These are phyloP conservation scores for Conchocele bisecta DNA, from an alignment of 2,888 invertebrate species.

Conservation along the genomic window DNA sequence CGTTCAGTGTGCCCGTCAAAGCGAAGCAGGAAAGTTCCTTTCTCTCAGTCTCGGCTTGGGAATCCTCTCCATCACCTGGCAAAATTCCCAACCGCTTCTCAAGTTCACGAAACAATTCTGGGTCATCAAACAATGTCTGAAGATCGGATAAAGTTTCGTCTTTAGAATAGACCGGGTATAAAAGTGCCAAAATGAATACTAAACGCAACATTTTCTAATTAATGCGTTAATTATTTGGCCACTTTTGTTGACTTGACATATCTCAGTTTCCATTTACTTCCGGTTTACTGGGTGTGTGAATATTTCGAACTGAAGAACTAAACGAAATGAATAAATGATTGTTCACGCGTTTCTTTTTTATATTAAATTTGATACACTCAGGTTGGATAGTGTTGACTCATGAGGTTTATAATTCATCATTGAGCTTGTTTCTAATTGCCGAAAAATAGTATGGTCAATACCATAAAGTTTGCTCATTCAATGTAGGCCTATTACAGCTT, in stretches of 20 bases:
- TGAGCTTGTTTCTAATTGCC: no score
- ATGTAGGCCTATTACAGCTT: no score
- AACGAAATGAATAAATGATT: neutral
- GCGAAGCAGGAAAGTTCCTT: constrained; percentile 23
- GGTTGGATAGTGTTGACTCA: no score
- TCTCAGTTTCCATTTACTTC: constrained; percentile 13
- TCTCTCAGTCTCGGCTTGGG: neutral
- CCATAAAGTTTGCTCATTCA: no score
- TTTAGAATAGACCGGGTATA: constrained; percentile 1
- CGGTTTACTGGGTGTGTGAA: constrained; percentile 14
- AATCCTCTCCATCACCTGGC: constrained; percentile 9
- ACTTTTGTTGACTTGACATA: constrained; percentile 11
- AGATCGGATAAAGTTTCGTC: constrained; percentile 43
- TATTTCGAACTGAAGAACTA: neutral
- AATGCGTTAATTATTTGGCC: constrained; percentile 50
- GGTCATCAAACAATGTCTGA: constrained; percentile 56
- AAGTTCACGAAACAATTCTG: constrained; percentile 48
- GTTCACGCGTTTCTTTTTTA: no score
- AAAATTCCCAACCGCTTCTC: constrained; percentile 59
- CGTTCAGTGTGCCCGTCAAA: constrained; percentile 30
- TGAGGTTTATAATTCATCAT: no score
- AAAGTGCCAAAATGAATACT: constrained; percentile 12
- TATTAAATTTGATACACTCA: no score
- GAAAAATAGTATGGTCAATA: no score
- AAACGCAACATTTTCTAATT: constrained; percentile 17